Percentiles rank a stretch among this genome's conserved stretches.
Conservation (phyloP, 2,888 invertebrate species). For the Ptilodon capucinus region DNA sequence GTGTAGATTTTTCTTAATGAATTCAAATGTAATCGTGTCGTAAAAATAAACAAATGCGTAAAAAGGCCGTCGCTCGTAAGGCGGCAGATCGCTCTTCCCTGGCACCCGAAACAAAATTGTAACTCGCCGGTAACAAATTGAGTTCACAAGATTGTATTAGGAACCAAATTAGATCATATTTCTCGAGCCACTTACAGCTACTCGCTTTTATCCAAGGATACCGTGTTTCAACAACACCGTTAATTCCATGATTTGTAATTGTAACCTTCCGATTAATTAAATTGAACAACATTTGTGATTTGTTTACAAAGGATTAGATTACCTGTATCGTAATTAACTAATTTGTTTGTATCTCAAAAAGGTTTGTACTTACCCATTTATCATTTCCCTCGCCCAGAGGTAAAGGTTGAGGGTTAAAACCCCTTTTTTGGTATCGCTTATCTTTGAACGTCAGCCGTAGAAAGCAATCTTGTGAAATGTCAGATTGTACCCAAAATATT, state of each 20-base stretch:
- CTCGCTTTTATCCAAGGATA: constrained; percentile 29
- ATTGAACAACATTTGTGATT: background rate
- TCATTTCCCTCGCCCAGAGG: constrained; percentile 12
- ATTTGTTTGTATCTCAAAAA: constrained; percentile 33
- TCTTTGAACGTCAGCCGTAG: background rate
- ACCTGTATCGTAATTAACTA: constrained; percentile 22
- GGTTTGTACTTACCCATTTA: constrained; percentile 32
- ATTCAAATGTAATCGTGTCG: no score
- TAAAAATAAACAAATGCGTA: no score
- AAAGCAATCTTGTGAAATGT: background rate
- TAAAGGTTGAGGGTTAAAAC: constrained; percentile 18
- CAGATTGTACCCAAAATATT: background rate
- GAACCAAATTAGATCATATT: constrained; percentile 75
- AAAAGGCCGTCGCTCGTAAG: no score
- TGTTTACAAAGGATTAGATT: constrained; percentile 19
- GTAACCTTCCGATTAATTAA: constrained; percentile 2
- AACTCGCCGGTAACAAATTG: constrained; percentile 63
- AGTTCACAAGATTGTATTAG: constrained; percentile 73
- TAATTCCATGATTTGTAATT: background rate
- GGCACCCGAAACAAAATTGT: constrained; percentile 31
- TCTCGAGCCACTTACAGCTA: constrained; percentile 59
- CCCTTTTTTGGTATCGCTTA: constrained; percentile 1
- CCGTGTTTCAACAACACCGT: constrained; percentile 1
- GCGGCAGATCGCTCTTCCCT: constrained; percentile 23
- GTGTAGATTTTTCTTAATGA: no score